Conservation (phyloP, 2,113 vertebrate species). For the Emydocephalus ijimae region DNA sequence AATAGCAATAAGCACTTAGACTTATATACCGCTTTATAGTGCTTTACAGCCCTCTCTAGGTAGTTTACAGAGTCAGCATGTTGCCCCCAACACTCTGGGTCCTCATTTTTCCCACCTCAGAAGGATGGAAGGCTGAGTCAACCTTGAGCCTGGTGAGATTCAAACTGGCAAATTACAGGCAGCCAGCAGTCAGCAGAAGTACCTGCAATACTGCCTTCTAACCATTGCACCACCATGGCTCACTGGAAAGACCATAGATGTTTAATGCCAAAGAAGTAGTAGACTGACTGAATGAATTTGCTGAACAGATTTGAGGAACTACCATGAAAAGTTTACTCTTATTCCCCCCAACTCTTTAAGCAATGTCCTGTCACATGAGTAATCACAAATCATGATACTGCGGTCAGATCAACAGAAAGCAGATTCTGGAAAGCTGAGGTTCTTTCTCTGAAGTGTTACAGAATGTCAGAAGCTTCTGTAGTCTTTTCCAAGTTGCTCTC, state of each 20-base stretch:
- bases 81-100: no score
- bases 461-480: neutral
- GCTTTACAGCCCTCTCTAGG: no score
- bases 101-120: no score
- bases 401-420: neutral
- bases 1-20: no score
- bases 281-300: neutral
- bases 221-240: no score
- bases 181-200: no score
- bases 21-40: no score
- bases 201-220: no score
- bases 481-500: neutral
- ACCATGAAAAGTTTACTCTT: neutral
- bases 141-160: no score
- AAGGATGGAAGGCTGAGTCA: no score
- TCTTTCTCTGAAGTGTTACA: neutral
- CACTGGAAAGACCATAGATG: neutral
- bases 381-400: conserved; percentile 19
- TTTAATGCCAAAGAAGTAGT: neutral
- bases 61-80: no score
- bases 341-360: conserved; percentile 15
- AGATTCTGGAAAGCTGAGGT: neutral
- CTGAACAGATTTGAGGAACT: neutral
- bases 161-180: no score
- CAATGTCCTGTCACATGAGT: neutral